phyloP scores from a whole-genome alignment of 2,797 vertebrate genomes.

The Melanotaenia boesemani region DNA sequence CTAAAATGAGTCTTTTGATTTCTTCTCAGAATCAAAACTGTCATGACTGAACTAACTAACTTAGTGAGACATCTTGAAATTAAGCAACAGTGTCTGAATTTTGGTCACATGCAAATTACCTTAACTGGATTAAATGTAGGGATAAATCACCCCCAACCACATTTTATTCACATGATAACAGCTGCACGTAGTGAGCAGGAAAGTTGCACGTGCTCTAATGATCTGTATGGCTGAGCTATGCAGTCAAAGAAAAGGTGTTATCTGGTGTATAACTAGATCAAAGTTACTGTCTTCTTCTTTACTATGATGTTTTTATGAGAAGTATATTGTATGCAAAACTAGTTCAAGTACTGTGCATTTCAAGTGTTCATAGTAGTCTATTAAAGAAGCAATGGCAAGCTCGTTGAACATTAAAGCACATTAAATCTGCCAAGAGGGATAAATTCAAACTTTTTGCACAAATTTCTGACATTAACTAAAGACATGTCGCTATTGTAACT shows the following conservation, averaged over 20 bases:
- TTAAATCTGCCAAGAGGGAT: neutral
- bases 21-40: neutral
- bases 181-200: neutral
- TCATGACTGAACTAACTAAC: neutral
- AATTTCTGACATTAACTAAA: neutral
- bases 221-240: neutral
- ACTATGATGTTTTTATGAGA: neutral
- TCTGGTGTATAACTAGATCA: neutral
- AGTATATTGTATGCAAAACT: neutral
- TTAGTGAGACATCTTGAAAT: neutral
- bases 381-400: neutral
- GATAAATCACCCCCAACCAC: neutral
- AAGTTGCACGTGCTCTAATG: neutral
- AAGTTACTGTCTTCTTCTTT: neutral
- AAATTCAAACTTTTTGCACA: neutral
- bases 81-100: slow-evolving; percentile 15
- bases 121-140: slow-evolving; percentile 32
- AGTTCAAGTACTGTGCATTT: neutral
- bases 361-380: neutral
- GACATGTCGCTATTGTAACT: neutral
- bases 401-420: neutral
- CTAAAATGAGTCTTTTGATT: neutral
- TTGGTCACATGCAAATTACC: slow-evolving; percentile 43
- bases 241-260: neutral
- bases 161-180: slow-evolving; percentile 34